Base-by-base conservation (phyloP, 1,140 invertebrate genomes). In the Procambarus virginalis region DNA sequence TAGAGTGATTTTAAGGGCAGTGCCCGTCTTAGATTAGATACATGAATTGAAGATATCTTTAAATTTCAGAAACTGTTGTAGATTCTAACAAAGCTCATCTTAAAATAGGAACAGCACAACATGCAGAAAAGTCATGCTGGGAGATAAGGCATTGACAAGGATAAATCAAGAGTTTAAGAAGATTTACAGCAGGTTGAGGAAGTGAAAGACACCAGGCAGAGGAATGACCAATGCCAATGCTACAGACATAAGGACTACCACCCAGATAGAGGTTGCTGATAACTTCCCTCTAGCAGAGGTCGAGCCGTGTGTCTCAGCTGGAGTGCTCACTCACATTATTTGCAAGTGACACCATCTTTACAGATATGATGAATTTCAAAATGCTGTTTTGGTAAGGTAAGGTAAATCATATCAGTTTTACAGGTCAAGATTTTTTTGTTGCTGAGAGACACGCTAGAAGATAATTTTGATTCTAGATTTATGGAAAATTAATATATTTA, bases 171-270 rank as follows among this genome's bases (percentile, higher is more conserved):
- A 46, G 45, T 64, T 58, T 83, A 51, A 49, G 55, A 48, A 70
- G n/a, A 78, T 34, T 55, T 49, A 51, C 45, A 81, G 49, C 20
- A 82, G 68, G 86, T 84, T 55, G 68, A 83, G 73, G 81, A 78
- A 84, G 82, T 49, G 82, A 51, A 75, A 89, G 60, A 78, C 88
- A 84, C 78, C 48, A 78, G 82, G 82, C 88, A 89, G 88, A 84
- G 88, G 88, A 89, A 89, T 89, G 88, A 84, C 88, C 88, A 89
- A 84, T 89, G 88, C 88, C 88, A 84, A 84, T 84, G 81, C 88
- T 89, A 75, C 34, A 34, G 46, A 82, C 58, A 45, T 68, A 82
- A 64, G 86, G 78, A 80, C 77, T 80, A 87, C 86, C 86, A 87
- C 55, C 45, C 79, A 80, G 64, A 70, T 70, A 87, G 86, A 89